A percentile compares a stretch with the other conserved stretches of the same genome.
These are phyloP conservation scores for Timandra comae DNA, from an alignment of 2,888 invertebrate genomes.

Conservation along the genomic window DNA sequence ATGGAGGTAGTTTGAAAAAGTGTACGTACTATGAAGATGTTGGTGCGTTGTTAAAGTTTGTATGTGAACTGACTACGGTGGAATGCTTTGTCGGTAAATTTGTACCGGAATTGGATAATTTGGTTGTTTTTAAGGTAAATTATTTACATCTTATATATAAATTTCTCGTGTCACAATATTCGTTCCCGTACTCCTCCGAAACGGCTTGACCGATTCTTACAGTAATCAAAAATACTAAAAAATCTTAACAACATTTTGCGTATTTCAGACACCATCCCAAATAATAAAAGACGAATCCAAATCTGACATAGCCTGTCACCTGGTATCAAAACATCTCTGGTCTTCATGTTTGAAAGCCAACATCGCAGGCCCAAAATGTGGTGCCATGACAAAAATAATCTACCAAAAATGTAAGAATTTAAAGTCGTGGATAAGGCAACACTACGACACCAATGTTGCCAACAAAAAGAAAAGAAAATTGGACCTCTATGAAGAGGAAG, in stretches of 20 bases:
- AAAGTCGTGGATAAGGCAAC: slow-evolving; percentile 52
- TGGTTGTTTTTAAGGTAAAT: slow-evolving; percentile 50
- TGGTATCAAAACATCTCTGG: slow-evolving; percentile 51
- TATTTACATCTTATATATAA: neutral
- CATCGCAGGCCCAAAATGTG: slow-evolving; percentile 55
- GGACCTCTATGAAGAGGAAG: slow-evolving; percentile 23
- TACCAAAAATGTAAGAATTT: slow-evolving; percentile 45
- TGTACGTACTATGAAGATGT: slow-evolving; percentile 43
- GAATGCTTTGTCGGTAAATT: slow-evolving; percentile 46
- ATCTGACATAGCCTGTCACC: slow-evolving; percentile 35
- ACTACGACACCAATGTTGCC: slow-evolving; percentile 41
- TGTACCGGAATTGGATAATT: slow-evolving; percentile 41
- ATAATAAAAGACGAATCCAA: slow-evolving; percentile 36
- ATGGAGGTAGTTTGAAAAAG: slow-evolving; percentile 24
- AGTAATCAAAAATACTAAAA: too few species aligned
- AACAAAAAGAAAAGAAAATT: slow-evolving; percentile 27
- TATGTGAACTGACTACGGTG: slow-evolving; percentile 51
- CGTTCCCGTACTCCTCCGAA: too few species aligned
- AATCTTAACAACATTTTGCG: too few species aligned
- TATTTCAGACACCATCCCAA: slow-evolving; percentile 50
- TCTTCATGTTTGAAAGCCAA: slow-evolving; percentile 53
- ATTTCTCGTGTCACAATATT: too few species aligned
- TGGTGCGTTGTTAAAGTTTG: slow-evolving; percentile 42
- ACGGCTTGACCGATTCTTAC: too few species aligned
- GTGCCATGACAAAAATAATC: slow-evolving; percentile 50